Base-by-base conservation (phyloP, 2,888 invertebrate genomes). In the Tridacna crocea region DNA sequence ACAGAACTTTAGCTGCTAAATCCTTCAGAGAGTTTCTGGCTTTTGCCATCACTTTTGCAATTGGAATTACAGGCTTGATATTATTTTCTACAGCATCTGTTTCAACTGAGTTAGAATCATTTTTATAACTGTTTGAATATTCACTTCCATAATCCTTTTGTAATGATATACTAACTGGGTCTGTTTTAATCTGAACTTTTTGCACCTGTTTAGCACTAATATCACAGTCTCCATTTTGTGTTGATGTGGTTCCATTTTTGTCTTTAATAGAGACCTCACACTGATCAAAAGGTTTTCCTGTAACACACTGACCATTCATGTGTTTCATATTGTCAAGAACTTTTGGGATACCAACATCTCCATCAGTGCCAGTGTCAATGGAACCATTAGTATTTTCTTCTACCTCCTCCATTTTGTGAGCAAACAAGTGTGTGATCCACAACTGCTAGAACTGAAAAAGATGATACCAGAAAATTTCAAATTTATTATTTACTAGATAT, bases 21-120 rank as follows among this genome's bases (percentile, higher is more conserved):
- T 82, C 88, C 82, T 88, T 85, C 26, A 89, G 73, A 75, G 89
- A 88, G 63, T 84, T 85, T 73, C 87, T 78, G 6, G 88, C 85
- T 79, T 88, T 87, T 15, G 15, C 66, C 15, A 66, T n/a, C 6
- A 66, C 13, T 55, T 19, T 19, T 55, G 19, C 17, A 1, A 19
- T 19, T 55, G 15, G 55, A 36, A 36, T 36, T 36, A 36, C 36
- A 36, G 36, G 36, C 8, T 8, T 36, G 36, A 36, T 36, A 36
- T 36, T 36, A 36, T 36, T 36, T 36, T 8, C 36, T 36, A 36
- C 36, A 55, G 11, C 3, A 55, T 55, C 55, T 19, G 15, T 55
- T 55, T 55, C 55, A 55, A 3, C 10, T 10, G 66, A 19, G 12
- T 66, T n/a, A 66, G 13, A 46, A 19, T 8, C 46, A 66, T 66